A percentile compares a stretch with the other conserved stretches of the same genome.
Conservation (phyloP, 2,797 vertebrate species). For the Pteronotus mesoamericanus region DNA sequence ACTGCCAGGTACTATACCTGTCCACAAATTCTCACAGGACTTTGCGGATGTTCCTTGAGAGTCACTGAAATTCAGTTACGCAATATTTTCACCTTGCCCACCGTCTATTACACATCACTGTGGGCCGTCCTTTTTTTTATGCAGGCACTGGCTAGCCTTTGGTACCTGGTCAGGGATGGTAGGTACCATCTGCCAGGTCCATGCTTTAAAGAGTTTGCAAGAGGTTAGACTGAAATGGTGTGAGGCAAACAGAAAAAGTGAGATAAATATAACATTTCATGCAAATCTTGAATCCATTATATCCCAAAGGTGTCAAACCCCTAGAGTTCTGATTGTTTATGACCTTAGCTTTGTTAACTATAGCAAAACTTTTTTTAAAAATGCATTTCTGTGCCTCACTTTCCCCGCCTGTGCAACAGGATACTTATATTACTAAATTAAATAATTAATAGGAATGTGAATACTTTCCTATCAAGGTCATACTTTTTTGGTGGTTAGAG, state of each 20-base stretch:
- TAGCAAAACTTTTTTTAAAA: neutral
- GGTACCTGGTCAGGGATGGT: neutral
- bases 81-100: slow-evolving; percentile 15
- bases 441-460: neutral
- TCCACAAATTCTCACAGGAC: slow-evolving; percentile 36
- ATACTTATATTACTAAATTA: neutral
- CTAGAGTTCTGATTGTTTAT: neutral
- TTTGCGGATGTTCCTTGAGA: slow-evolving; percentile 10
- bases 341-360: neutral
- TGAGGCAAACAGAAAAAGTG: neutral
- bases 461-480: neutral
- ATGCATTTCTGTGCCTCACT: slow-evolving; percentile 8
- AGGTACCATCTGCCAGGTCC: neutral
- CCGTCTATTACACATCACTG: neutral
- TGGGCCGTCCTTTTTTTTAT: neutral
- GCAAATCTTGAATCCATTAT: neutral
- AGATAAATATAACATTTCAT: neutral
- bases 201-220: neutral
- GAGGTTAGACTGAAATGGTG: neutral
- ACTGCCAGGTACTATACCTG: neutral
- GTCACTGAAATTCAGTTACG: neutral
- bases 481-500: neutral
- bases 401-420: neutral
- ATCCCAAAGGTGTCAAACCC: neutral
- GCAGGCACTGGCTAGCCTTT: neutral